These are phyloP conservation scores for Dinothrombium tinctorium DNA, from an alignment of 1,140 invertebrate species.

Conservation along the genomic window DNA sequence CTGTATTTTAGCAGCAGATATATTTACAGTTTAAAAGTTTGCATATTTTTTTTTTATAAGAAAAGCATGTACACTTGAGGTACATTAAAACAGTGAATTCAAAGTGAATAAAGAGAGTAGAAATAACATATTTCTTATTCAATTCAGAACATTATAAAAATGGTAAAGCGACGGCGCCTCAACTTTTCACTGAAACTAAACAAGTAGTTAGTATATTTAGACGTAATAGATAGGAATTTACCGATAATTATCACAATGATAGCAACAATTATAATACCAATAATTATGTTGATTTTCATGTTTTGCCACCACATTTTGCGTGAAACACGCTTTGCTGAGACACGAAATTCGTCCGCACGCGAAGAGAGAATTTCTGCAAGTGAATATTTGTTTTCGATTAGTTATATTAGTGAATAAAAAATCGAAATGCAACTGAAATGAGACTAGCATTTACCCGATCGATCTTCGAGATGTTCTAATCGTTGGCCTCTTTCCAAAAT, in stretches of 20 bases:
- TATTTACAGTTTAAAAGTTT: no score
- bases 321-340: conserved; percentile 16
- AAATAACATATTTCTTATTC: no score
- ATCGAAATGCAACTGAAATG: neutral
- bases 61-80: no score
- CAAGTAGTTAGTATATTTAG: no score
- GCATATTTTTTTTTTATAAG: no score
- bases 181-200: no score
- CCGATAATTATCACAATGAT: conserved; percentile 9
- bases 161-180: no score
- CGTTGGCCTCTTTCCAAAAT: conserved; percentile 22
- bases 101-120: no score
- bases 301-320: conserved; percentile 21
- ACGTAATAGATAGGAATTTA: conserved; percentile 1
- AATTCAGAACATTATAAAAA: no score
- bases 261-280: conserved; percentile 2
- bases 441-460: conserved; percentile 15
- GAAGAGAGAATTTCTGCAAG: conserved; percentile 14
- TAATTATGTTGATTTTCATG: conserved; percentile 11
- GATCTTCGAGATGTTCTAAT: conserved; percentile 21
- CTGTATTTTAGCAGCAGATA: no score
- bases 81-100: no score
- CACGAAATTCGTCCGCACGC: conserved; percentile 19
- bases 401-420: neutral
- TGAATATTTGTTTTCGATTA: neutral